Percentiles rank a stretch among this genome's conserved stretches.
Conservation (phyloP, 2,888 invertebrate species). For the Hypena proboscidalis region DNA sequence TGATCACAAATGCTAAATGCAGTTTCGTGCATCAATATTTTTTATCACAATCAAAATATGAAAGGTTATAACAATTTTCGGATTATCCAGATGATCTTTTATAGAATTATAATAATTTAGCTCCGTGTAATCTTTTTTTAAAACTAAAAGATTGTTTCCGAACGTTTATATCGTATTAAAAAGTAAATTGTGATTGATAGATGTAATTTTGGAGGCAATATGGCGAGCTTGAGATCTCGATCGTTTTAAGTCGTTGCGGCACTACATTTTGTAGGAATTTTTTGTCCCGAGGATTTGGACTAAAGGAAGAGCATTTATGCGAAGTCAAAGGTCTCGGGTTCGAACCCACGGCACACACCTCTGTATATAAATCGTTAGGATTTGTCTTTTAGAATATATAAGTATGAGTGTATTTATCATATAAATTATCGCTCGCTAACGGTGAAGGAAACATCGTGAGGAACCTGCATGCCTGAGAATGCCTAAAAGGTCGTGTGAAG, state of each 20-base stretch:
- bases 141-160: slow-evolving; percentile 35
- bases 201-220: slow-evolving; percentile 35
- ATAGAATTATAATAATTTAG: slow-evolving; percentile 67
- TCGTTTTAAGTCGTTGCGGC: neutral
- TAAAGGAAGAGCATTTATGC: too few species aligned
- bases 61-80: slow-evolving; percentile 57
- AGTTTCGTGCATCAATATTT: slow-evolving; percentile 35
- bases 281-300: too few species aligned
- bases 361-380: too few species aligned
- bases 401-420: too few species aligned
- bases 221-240: slow-evolving; percentile 5
- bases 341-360: too few species aligned
- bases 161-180: slow-evolving; percentile 41
- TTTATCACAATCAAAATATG: slow-evolving; percentile 46
- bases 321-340: too few species aligned
- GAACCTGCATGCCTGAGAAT: too few species aligned
- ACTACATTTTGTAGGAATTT: too few species aligned
- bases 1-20: slow-evolving; percentile 25
- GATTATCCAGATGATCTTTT: slow-evolving; percentile 61
- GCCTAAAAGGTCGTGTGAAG: too few species aligned
- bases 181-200: slow-evolving; percentile 52
- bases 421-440: too few species aligned
- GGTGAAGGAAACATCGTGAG: too few species aligned
- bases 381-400: too few species aligned
- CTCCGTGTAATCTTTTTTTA: slow-evolving; percentile 44